Percentiles rank a stretch among this genome's conserved stretches.
Conservation (phyloP, 2,113 vertebrate genomes). For the Ceuthmochares aereus region DNA sequence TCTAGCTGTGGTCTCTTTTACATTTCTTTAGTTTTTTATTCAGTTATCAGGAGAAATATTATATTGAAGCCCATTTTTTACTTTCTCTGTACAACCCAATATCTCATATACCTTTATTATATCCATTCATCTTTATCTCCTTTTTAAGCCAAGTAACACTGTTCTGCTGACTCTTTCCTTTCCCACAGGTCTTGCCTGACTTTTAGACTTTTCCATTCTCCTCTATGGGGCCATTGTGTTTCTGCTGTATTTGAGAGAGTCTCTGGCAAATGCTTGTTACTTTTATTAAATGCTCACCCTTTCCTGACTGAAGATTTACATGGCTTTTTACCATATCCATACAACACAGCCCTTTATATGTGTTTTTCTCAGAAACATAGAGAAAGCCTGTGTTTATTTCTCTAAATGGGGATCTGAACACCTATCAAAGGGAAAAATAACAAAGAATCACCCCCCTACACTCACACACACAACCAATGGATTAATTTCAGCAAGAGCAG, state of each 20-base stretch:
- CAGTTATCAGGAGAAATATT: background rate
- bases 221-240: background rate
- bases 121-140: background rate
- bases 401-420: background rate
- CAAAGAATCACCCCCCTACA: background rate
- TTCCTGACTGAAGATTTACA: background rate
- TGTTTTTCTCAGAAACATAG: background rate
- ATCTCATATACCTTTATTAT: background rate
- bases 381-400: background rate
- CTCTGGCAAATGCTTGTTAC: background rate
- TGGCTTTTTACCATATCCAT: background rate
- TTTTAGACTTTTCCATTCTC: background rate
- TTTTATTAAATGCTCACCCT: background rate
- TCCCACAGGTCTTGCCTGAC: background rate
- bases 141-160: background rate
- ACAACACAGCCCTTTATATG: background rate
- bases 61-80: background rate
- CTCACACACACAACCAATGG: background rate
- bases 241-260: background rate
- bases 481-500: conserved; percentile 39
- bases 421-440: background rate
- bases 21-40: background rate
- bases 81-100: background rate
- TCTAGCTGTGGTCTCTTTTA: background rate
- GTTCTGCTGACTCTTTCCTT: background rate